Evolutionary conservation across 2,888 invertebrate species (phyloP).

Genomic region (Ophion costatus): DNA sequence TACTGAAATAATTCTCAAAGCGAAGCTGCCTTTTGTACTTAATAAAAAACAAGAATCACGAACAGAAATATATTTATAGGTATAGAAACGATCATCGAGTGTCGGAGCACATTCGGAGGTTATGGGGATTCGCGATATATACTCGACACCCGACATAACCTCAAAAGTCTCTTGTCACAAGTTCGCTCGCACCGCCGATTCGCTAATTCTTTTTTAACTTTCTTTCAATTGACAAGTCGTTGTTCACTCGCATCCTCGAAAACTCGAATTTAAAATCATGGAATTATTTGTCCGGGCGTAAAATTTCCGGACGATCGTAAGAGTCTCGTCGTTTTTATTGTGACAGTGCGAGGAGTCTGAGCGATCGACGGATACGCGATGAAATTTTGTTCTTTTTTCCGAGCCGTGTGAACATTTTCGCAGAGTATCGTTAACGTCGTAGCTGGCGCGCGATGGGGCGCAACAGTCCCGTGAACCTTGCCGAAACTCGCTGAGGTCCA

Average conservation of each 20-base stretch:
- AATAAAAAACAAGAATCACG: background rate
- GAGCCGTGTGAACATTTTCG: background rate
- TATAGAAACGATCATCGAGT: background rate
- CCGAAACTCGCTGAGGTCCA: conserved; percentile 14
- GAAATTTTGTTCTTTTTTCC: background rate
- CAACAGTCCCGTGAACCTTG: background rate
- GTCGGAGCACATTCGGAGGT: conserved; percentile 7
- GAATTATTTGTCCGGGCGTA: background rate
- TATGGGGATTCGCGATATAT: conserved; percentile 1
- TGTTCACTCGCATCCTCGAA: background rate
- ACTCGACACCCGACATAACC: conserved; percentile 25
- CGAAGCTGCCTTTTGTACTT: background rate
- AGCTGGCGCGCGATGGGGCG: conserved; percentile 21
- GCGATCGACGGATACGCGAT: background rate
- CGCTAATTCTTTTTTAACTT: background rate
- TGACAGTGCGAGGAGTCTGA: background rate
- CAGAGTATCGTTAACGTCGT: conserved; percentile 5
- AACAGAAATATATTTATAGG: background rate
- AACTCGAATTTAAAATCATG: background rate
- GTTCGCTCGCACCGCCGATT: background rate
- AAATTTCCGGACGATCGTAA: background rate
- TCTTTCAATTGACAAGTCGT: background rate
- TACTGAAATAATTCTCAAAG: background rate
- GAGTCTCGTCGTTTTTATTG: background rate
- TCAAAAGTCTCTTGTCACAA: conserved; percentile 42